Percentiles rank a stretch among this genome's conserved stretches.
Evolutionary conservation across 2,113 vertebrate species (phyloP).

Genomic region (Eubucco bourcierii): DNA sequence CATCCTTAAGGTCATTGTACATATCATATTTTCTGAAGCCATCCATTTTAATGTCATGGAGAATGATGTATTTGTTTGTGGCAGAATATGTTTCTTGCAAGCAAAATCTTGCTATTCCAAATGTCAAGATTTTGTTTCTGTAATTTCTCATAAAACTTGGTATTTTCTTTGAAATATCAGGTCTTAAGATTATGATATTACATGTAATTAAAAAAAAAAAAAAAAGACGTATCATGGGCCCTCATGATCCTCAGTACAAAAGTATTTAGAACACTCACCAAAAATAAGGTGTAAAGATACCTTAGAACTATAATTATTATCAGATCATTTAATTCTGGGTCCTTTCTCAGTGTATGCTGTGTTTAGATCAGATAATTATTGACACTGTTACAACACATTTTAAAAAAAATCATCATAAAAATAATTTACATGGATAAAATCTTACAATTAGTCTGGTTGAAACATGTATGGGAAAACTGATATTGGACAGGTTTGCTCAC

Average conservation of each 20-base stretch:
- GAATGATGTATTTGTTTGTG: not conserved
- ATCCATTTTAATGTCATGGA: not conserved
- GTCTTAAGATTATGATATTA: not conserved
- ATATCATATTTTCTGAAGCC: not conserved
- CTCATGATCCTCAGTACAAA: not conserved
- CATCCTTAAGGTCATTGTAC: not conserved
- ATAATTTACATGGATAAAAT: not conserved
- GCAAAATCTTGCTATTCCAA: not conserved
- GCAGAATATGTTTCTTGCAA: not conserved
- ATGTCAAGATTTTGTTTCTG: not conserved
- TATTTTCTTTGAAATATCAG: not conserved
- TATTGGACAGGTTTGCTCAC: not conserved
- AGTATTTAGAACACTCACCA: not conserved
- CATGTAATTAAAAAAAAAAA: not conserved
- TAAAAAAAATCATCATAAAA: conserved; percentile 4
- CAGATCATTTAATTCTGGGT: not conserved
- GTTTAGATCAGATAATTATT: not conserved
- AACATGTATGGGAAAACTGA: not conserved
- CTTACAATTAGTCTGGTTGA: not conserved
- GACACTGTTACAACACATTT: not conserved
- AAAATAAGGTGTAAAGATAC: not conserved
- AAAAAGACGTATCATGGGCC: not conserved
- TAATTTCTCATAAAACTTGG: not conserved
- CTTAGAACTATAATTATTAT: not conserved
- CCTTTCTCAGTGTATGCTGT: not conserved